Evolutionary conservation across 2,797 vertebrate genomes (phyloP).

Genomic region (Megalops cyprinoides): DNA sequence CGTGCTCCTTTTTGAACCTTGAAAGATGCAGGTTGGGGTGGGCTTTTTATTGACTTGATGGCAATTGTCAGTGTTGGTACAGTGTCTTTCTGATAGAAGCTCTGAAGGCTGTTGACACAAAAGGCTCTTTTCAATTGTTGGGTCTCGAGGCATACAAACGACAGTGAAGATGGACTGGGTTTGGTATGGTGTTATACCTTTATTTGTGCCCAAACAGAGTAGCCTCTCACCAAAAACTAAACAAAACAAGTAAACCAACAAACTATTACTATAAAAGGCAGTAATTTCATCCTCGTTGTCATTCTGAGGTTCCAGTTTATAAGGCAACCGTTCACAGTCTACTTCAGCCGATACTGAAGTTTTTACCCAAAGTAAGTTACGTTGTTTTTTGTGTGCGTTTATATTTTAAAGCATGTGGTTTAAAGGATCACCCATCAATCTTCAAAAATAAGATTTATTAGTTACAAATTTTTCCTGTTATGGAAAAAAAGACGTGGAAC

Average conservation of each 20-base stretch:
- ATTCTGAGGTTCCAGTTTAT: conserved; percentile 53
- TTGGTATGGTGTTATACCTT: conserved; percentile 19
- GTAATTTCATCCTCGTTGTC: conserved; percentile 59
- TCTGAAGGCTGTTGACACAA: conserved; percentile 16
- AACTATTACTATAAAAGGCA: conserved; percentile 53
- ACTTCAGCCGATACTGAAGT: conserved; percentile 49
- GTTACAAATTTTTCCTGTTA: conserved; percentile 3
- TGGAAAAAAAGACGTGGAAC: conserved; percentile 41
- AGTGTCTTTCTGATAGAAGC: conserved; percentile 45
- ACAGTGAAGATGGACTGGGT: conserved; percentile 23
- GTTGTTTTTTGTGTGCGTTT: conserved; percentile 17
- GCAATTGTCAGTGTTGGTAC: conserved; percentile 59
- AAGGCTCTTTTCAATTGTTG: conserved; percentile 31
- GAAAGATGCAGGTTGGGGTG: conserved; percentile 13
- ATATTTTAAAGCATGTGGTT: conserved; percentile 24
- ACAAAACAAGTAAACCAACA: conserved; percentile 53
- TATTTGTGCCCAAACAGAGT: conserved; percentile 31
- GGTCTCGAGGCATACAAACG: conserved; percentile 44
- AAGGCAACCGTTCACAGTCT: conserved; percentile 57
- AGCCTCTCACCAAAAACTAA: conserved; percentile 44
- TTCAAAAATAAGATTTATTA: conserved; percentile 7
- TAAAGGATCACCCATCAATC: conserved; percentile 25
- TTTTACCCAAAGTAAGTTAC: conserved; percentile 33
- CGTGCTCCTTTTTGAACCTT: conserved; percentile 22
- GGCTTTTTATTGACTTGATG: conserved; percentile 48